A percentile compares a stretch with the other conserved stretches of the same genome.
Conservation (phyloP, 2,113 vertebrate genomes). For the Prochilodus magdalenae region DNA sequence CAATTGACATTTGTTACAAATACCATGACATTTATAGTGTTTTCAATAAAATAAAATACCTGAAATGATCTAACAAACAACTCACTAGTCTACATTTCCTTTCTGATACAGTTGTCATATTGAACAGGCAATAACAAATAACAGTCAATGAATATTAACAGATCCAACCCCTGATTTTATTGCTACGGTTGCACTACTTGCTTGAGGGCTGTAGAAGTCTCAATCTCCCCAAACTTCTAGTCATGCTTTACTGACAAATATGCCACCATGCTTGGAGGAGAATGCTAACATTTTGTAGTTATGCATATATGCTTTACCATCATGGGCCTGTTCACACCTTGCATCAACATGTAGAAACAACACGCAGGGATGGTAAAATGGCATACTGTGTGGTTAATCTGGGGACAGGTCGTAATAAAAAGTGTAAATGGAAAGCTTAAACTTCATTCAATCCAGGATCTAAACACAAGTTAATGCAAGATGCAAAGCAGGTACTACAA, state of each 20-base stretch:
- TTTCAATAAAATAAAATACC: background rate
- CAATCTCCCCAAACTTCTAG: background rate
- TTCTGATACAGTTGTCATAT: background rate
- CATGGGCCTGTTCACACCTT: background rate
- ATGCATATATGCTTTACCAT: background rate
- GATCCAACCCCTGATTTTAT: background rate
- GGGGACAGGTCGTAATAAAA: too few relatives aligned
- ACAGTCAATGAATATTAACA: background rate
- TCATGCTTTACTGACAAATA: background rate
- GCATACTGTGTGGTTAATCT: too few relatives aligned
- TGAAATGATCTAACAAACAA: background rate
- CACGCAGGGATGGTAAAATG: too few relatives aligned
- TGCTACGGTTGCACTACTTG: background rate
- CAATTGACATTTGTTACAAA: background rate
- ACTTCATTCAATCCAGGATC: too few relatives aligned
- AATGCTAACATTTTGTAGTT: background rate
- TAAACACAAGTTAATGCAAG: too few relatives aligned
- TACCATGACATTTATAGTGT: background rate
- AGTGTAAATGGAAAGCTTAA: too few relatives aligned
- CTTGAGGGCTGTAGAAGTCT: background rate
- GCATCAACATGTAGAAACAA: too few relatives aligned
- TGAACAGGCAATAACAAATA: background rate
- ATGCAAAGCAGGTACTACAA: too few relatives aligned
- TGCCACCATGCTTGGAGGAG: background rate
- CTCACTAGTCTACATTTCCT: slow-evolving; percentile 1